phyloP scores from a whole-genome alignment of 2,113 vertebrate species.

The Phrynosoma platyrhinos region DNA sequence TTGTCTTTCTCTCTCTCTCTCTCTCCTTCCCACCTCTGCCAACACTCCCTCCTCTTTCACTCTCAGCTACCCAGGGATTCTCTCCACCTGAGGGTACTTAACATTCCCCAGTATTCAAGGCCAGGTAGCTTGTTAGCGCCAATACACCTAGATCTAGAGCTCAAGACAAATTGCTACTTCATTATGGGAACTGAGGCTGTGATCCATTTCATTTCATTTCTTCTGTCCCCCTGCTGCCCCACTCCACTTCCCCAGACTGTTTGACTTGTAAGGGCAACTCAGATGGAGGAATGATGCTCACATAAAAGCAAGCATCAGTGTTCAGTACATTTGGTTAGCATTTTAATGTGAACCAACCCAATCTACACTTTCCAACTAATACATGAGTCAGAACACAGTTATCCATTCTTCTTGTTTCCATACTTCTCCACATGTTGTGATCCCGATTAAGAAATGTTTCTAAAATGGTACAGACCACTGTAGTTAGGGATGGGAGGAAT shows the following conservation, averaged over 20 bases:
- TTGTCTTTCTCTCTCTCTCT: background rate
- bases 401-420: background rate
- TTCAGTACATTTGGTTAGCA: background rate
- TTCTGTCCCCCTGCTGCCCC: background rate
- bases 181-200: slow-evolving; percentile 73
- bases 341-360: background rate
- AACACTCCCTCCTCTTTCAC: fast-evolving
- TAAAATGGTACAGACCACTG: background rate
- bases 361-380: background rate
- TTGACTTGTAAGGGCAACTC: slow-evolving; percentile 74
- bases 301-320: slow-evolving; percentile 51
- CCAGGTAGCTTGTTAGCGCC: slow-evolving; percentile 67
- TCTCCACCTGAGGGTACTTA: slow-evolving; percentile 41
- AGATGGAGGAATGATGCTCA: slow-evolving; percentile 64
- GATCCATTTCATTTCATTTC: slow-evolving; percentile 63
- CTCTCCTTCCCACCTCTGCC: background rate
- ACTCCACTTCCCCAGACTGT: slow-evolving; percentile 52
- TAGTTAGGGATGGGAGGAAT: too few species aligned
- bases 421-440: background rate
- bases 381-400: background rate
- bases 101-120: slow-evolving; percentile 66
- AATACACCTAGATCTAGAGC: slow-evolving; percentile 70
- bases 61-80: slow-evolving; percentile 39
- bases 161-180: slow-evolving; percentile 76
- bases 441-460: background rate